Evolutionary conservation across 2,113 vertebrate species (phyloP), one percentile per base, ranked within the genome.

Genomic region (Pygoscelis adeliae): DNA sequence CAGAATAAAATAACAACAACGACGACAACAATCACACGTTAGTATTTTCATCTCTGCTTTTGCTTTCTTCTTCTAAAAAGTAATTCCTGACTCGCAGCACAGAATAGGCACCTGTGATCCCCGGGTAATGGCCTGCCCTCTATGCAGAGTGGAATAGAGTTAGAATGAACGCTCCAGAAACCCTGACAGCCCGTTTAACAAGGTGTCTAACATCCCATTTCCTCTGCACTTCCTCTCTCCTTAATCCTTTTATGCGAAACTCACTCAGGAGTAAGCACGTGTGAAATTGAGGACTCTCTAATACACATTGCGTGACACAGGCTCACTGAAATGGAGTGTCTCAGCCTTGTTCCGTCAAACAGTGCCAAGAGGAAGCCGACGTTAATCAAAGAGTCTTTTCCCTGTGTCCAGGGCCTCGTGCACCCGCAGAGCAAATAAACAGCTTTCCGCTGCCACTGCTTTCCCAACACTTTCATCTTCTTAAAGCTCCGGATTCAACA

Each of bases 201-300:
- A 99, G 99, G 98, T 99, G 99, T 99, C 99, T 99, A 98, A 99
- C 99, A 99, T 99, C 98, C 99, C 98, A 99, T 99, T 99, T 99
- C 99, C 99, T 98, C 98, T 98, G 98, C 98, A 98, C 98, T 99
- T 99, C 99, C 99, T 99, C 98, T 98, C 96, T 95, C 98, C 98
- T 99, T 99, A 99, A 99, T 99, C 99, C 99, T 98, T 99, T 99
- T 99, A 99, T 98, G 99, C 98, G 98, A 99, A 99, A 98, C 99
- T 99, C 98, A 99, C 98, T 99, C 99, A 99, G 99, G 99, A 99
- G 98, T 99, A 99, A 99, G 99, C 99, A 99, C 99, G 99, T 99
- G 99, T 99, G 99, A 99, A 99, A 99, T 99, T 99, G 99, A 99
- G 99, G 99, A 99, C 98, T 99, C 99, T 99, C 98, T 98, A 98